Conservation (phyloP, 1,140 invertebrate species). For the Pectinophora gossypiella region DNA sequence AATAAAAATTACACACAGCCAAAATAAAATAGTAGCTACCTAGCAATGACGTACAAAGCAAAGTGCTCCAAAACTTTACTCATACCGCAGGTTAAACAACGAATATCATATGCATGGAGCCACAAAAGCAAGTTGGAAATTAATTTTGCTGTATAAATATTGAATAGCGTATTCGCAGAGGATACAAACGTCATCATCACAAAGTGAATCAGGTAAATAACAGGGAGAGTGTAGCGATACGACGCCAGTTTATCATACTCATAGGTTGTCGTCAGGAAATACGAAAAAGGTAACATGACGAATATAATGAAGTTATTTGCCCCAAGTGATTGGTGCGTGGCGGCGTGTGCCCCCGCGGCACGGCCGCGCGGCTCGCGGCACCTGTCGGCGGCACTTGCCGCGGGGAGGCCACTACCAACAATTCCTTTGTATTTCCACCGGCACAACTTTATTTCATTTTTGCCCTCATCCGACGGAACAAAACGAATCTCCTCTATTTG, state of each 20-base stretch:
- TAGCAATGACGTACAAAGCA: no score
- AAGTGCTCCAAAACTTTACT: neutral
- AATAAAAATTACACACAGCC: no score
- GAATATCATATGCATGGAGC: neutral
- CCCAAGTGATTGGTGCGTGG: constrained; percentile 37
- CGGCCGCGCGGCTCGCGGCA: constrained; percentile 19
- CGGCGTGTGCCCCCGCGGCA: constrained; percentile 35
- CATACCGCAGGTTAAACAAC: neutral
- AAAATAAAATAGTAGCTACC: no score
- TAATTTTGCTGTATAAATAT: no score
- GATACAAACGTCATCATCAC: no score
- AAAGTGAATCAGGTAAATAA: no score
- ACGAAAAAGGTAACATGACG: neutral
- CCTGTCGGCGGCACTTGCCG: constrained; percentile 43
- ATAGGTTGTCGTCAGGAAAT: neutral
- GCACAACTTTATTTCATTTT: constrained; percentile 45
- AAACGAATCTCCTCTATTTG: constrained; percentile 20
- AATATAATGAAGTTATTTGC: constrained; percentile 27
- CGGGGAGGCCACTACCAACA: constrained; percentile 39
- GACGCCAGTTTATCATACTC: no score
- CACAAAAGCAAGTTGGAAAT: no score
- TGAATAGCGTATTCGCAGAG: no score
- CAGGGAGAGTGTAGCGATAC: no score
- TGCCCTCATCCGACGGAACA: constrained; percentile 19
- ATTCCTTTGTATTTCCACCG: constrained; percentile 39